Evolutionary conservation across 1,140 invertebrate species (phyloP).

Genomic region (Caenorhabditis tropicalis): DNA sequence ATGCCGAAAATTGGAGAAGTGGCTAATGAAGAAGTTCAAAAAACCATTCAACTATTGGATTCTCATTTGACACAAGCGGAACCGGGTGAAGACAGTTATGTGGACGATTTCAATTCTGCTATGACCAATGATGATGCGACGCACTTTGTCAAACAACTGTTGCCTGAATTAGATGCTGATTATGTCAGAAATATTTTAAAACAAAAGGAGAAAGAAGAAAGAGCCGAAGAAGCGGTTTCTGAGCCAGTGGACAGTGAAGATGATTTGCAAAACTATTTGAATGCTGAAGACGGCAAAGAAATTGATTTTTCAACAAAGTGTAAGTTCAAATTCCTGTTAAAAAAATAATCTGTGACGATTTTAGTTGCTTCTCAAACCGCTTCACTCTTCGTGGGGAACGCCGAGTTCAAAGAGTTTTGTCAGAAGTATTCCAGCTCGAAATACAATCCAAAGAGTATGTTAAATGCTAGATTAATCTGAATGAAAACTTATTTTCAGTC

Average conservation of each 20-base stretch:
- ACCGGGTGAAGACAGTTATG: background rate
- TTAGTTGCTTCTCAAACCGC: background rate
- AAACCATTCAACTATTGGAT: background rate
- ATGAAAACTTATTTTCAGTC: background rate
- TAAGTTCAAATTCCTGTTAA: background rate
- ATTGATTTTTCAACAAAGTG: background rate
- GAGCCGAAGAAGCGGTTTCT: no score
- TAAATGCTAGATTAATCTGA: background rate
- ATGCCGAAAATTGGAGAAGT: background rate
- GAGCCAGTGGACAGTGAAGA: no score
- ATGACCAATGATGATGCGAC: background rate
- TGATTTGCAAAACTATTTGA: background rate
- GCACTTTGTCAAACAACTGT: background rate
- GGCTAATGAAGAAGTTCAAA: background rate
- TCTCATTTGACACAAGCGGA: background rate
- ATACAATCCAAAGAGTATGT: background rate
- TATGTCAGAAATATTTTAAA: background rate
- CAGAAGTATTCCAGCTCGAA: background rate
- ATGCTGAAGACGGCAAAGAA: background rate
- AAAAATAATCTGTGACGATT: background rate
- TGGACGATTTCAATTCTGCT: background rate
- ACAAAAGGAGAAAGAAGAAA: no score
- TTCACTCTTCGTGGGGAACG: background rate
- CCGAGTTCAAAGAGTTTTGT: constrained; percentile 9
- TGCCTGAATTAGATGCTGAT: background rate